These are phyloP conservation scores for Dasypus novemcinctus DNA, from an alignment of 2,113 vertebrate species.

Conservation along the genomic window DNA sequence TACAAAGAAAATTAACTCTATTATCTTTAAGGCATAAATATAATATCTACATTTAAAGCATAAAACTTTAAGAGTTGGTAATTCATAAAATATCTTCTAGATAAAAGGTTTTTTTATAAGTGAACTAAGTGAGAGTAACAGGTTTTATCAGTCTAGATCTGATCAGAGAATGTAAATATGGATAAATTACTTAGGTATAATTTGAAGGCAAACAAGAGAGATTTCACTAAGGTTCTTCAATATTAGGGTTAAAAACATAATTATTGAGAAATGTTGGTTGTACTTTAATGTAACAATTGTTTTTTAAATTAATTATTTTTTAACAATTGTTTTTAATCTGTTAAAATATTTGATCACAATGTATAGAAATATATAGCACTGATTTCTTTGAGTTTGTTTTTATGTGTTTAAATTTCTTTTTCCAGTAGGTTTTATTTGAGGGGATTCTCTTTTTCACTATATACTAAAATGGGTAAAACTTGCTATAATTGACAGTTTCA, in stretches of 20 bases:
- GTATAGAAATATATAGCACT: background rate
- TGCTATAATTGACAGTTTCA: background rate
- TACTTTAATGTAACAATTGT: background rate
- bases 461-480: background rate
- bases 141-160: background rate
- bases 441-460: background rate
- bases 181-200: background rate
- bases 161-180: background rate
- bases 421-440: background rate
- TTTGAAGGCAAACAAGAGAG: background rate
- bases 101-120: background rate
- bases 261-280: background rate
- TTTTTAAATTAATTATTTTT: too few species aligned
- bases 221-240: background rate
- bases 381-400: background rate
- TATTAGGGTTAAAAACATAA: background rate
- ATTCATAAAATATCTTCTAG: background rate
- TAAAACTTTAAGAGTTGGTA: background rate
- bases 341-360: background rate
- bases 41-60: background rate
- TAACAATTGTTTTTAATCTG: background rate
- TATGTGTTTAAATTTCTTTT: background rate
- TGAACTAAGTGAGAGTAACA: background rate
- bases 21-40: background rate
- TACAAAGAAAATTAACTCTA: background rate